Evolutionary conservation across 2,113 vertebrate species (phyloP).

Genomic region (Cynocephalus volans): DNA sequence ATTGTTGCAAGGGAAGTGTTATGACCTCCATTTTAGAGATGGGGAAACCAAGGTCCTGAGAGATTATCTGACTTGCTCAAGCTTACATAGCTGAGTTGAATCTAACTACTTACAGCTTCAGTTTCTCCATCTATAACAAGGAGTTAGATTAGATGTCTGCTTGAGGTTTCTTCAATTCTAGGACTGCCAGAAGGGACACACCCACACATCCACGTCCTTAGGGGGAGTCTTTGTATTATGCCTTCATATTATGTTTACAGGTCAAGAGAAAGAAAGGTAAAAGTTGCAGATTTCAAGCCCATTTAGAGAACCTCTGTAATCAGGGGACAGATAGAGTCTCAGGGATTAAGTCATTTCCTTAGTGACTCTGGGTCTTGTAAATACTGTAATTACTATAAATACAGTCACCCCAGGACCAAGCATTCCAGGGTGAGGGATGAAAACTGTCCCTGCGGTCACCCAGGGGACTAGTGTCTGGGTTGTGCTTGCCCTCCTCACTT

Average conservation of each 20-base stretch:
- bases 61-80: constrained; percentile 6
- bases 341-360: constrained; percentile 80
- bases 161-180: constrained; percentile 2
- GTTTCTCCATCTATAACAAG: neutral
- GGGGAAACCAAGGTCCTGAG: neutral
- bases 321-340: constrained; percentile 42
- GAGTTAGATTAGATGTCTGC: constrained; percentile 22
- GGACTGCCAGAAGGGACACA: neutral
- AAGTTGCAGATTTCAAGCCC: constrained; percentile 57
- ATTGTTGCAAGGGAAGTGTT: neutral
- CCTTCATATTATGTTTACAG: neutral
- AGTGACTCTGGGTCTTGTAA: constrained; percentile 68
- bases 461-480: neutral
- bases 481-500: neutral
- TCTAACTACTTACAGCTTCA: constrained; percentile 28
- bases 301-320: constrained; percentile 48
- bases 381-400: constrained; percentile 74
- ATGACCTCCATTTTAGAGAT: constrained; percentile 45
- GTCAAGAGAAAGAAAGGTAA: constrained; percentile 50
- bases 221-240: neutral
- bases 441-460: neutral
- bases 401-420: constrained; percentile 16
- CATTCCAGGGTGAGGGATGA: neutral
- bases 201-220: neutral
- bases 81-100: neutral